phyloP scores from a whole-genome alignment of 2,888 invertebrate genomes.

The Halictus quadricinctus region DNA sequence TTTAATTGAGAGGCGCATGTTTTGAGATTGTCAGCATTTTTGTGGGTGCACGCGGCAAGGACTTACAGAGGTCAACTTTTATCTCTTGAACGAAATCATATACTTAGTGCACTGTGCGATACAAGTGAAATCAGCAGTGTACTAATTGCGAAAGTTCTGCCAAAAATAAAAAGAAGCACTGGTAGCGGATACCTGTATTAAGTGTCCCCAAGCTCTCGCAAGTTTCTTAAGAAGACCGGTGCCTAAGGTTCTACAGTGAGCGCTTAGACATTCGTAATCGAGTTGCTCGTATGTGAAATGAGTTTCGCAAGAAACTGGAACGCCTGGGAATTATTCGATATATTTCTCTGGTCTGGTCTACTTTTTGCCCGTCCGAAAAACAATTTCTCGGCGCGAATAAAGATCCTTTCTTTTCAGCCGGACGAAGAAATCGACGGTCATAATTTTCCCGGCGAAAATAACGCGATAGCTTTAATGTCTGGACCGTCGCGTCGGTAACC shows the following conservation, averaged over 20 bases:
- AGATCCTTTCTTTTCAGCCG: neutral
- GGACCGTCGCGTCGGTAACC: constrained; percentile 1
- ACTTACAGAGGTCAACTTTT: too few relatives aligned
- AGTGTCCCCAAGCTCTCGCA: neutral
- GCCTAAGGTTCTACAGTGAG: neutral
- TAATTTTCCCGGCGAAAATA: neutral
- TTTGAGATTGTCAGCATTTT: too few relatives aligned
- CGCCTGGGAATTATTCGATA: neutral
- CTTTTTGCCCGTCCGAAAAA: neutral
- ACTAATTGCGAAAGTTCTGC: neutral
- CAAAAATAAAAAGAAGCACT: too few relatives aligned
- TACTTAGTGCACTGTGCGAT: too few relatives aligned
- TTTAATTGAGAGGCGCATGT: too few relatives aligned
- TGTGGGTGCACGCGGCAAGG: too few relatives aligned
- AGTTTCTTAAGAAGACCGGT: neutral
- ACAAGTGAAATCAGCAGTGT: neutral
- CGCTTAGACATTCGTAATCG: neutral
- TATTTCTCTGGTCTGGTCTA: neutral
- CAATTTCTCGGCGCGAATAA: neutral
- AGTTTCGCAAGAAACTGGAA: neutral
- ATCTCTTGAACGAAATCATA: too few relatives aligned
- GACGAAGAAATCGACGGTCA: neutral
- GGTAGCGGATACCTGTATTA: neutral
- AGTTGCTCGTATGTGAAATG: neutral
- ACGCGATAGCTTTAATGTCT: neutral